Conservation (phyloP, 2,797 vertebrate genomes). For the Scyliorhinus canicula region DNA sequence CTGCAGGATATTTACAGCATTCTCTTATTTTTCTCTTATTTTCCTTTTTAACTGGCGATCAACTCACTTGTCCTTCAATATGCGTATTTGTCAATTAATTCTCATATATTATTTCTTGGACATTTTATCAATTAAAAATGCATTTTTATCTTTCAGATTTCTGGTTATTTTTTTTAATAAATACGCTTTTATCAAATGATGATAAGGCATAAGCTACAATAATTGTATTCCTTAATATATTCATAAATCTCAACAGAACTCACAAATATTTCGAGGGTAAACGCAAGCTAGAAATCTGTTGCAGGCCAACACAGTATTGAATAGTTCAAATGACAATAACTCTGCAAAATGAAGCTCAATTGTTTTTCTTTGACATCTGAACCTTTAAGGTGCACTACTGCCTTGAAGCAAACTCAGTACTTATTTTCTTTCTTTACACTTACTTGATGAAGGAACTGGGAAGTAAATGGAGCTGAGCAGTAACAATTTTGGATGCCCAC, state of each 20-base stretch:
- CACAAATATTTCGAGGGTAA: neutral
- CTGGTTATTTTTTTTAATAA: neutral
- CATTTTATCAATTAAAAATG: neutral
- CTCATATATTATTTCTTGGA: neutral
- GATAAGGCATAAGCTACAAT: neutral
- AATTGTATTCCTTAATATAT: neutral
- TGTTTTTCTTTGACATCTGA: neutral
- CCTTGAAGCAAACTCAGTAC: neutral
- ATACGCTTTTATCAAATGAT: neutral
- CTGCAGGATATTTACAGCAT: neutral
- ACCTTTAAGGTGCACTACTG: neutral
- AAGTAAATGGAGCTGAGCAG: neutral
- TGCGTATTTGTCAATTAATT: neutral
- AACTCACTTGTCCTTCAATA: neutral
- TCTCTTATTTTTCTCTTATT: conserved; percentile 41
- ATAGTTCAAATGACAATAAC: neutral
- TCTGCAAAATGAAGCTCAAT: neutral
- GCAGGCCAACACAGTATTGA: neutral
- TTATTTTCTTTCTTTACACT: neutral
- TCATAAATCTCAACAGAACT: neutral
- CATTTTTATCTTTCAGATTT: neutral
- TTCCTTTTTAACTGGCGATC: neutral
- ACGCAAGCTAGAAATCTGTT: neutral
- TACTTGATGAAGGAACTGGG: neutral
- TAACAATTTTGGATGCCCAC: neutral